Evolutionary conservation across 2,797 vertebrate species (phyloP).

Genomic region (Eutrigla gurnardus): DNA sequence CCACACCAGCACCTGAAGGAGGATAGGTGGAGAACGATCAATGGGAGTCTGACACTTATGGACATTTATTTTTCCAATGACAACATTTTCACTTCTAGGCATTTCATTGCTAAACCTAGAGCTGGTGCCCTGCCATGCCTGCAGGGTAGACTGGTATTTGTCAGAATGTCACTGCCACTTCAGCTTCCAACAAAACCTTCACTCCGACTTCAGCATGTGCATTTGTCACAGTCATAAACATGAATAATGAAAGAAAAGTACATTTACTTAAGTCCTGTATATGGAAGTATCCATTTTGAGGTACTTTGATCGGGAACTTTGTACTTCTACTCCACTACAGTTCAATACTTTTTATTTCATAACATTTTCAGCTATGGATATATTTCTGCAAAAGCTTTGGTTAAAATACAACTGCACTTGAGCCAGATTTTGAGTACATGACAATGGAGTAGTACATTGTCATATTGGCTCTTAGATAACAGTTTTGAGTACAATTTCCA

Average conservation of each 20-base stretch:
- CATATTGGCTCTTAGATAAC: background rate
- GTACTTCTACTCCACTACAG: background rate
- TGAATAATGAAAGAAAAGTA: background rate
- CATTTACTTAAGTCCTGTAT: background rate
- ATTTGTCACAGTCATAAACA: background rate
- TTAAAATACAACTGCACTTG: background rate
- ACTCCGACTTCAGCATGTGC: background rate
- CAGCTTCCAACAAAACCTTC: constrained; percentile 5
- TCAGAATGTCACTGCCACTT: constrained; percentile 11
- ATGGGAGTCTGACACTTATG: constrained; percentile 25
- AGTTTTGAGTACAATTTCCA: background rate
- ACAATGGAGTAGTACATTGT: background rate
- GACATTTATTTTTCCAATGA: constrained; percentile 23
- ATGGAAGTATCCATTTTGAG: background rate
- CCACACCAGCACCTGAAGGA: constrained; percentile 74
- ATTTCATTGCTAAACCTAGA: constrained; percentile 13
- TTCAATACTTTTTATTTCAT: background rate
- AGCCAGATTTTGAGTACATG: background rate
- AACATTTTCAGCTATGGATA: background rate
- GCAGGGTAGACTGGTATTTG: background rate
- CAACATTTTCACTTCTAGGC: constrained; percentile 23
- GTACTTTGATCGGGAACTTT: background rate
- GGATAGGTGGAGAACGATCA: constrained; percentile 6
- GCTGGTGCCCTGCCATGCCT: constrained; percentile 9
- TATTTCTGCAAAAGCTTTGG: background rate